These are phyloP conservation scores for Hetaerina titia DNA, from an alignment of 2,888 invertebrate genomes.

Conservation along the genomic window DNA sequence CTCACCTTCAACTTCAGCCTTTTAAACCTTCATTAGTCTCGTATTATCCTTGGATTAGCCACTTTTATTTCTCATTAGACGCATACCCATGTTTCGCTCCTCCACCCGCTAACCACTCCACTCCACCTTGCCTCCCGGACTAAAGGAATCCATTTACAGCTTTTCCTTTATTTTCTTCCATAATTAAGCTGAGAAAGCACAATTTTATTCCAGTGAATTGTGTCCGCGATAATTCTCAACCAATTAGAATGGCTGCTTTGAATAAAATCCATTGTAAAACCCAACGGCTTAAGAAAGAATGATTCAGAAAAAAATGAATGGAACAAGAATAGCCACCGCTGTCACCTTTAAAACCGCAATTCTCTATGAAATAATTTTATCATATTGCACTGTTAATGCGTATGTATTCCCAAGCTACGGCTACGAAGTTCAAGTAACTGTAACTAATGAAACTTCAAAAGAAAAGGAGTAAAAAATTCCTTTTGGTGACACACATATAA, in stretches of 20 bases:
- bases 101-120: not conserved
- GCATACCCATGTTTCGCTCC: not conserved
- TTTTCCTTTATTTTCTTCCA: not conserved
- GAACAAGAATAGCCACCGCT: not conserved
- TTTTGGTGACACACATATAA: too few species aligned
- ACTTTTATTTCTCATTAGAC: not conserved
- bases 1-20: not conserved
- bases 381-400: not conserved
- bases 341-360: not conserved
- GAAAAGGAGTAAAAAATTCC: too few species aligned
- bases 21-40: not conserved
- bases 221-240: not conserved
- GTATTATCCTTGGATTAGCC: conserved; percentile 2
- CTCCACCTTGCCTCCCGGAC: not conserved
- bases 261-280: not conserved
- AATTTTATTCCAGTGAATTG: not conserved
- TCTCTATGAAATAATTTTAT: not conserved
- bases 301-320: not conserved
- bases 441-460: too few species aligned
- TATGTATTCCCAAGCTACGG: too few species aligned
- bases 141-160: not conserved
- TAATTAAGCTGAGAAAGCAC: not conserved
- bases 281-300: not conserved
- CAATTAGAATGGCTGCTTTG: not conserved
- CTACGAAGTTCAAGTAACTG: too few species aligned